Percentiles rank a stretch among this genome's conserved stretches.
These are phyloP conservation scores for Chionoecetes opilio DNA, from an alignment of 1,140 invertebrate genomes.

Conservation along the genomic window DNA sequence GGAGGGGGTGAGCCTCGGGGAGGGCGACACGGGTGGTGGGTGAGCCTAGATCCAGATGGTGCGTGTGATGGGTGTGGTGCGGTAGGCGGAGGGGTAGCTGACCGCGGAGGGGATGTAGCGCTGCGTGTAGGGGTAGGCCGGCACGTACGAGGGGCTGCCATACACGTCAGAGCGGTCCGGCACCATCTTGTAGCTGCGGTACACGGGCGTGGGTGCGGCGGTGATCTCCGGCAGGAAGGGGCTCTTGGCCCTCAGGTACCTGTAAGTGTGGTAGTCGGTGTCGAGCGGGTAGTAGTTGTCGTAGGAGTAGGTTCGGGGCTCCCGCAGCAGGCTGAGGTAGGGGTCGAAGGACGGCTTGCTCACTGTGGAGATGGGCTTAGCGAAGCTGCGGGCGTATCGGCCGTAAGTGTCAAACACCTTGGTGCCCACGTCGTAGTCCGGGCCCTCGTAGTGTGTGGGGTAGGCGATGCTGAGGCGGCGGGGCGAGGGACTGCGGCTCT, in stretches of 20 bases:
- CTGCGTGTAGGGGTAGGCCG: constrained; percentile 67
- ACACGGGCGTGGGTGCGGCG: constrained; percentile 14
- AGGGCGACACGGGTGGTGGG: background rate
- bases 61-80: background rate
- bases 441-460: constrained; percentile 17
- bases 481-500: constrained; percentile 42
- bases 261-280: constrained; percentile 67
- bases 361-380: background rate
- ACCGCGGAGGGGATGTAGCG: constrained; percentile 51
- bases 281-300: constrained; percentile 63
- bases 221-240: constrained; percentile 10
- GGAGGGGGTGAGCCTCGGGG: background rate
- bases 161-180: constrained; percentile 51
- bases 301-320: constrained; percentile 53
- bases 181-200: constrained; percentile 57
- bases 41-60: constrained; percentile 28
- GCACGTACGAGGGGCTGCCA: constrained; percentile 40
- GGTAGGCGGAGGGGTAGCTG: constrained; percentile 59
- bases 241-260: constrained; percentile 58
- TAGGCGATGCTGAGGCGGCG: constrained; percentile 21
- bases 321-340: constrained; percentile 17
- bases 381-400: constrained; percentile 39
- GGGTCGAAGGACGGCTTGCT: background rate
- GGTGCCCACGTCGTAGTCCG: constrained; percentile 11
- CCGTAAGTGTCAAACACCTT: constrained; percentile 73